phyloP scores from a whole-genome alignment of 2,113 vertebrate species.

The Cyprinus carpio region DNA sequence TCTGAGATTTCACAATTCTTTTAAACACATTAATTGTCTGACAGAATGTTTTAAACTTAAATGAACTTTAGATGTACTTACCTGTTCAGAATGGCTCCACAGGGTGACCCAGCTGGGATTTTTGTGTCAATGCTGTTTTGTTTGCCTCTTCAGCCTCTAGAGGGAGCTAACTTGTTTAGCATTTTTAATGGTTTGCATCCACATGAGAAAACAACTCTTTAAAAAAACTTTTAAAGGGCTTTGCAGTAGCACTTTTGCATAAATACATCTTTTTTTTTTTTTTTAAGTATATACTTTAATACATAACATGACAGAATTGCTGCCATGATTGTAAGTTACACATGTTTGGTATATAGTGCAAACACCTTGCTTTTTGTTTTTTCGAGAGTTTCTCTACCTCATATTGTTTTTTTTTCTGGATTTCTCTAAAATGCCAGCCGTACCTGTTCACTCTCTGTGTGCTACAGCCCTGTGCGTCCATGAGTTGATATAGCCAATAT shows the following conservation, averaged over 20 bases:
- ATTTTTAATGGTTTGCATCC: neutral
- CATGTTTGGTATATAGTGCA: neutral
- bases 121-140: neutral
- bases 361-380: neutral
- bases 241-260: neutral
- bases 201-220: neutral
- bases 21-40: neutral
- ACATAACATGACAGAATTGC: neutral
- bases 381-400: too few species aligned
- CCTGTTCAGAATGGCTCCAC: neutral
- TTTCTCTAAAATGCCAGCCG: neutral
- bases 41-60: neutral
- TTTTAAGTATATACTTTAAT: neutral
- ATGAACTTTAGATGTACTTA: neutral
- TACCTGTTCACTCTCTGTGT: neutral
- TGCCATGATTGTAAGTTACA: neutral
- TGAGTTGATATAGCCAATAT: conserved; percentile 50
- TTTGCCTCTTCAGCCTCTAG: conserved; percentile 17
- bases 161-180: conserved; percentile 31
- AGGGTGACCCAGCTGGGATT: neutral
- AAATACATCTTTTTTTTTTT: neutral
- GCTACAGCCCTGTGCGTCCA: neutral
- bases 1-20: neutral
- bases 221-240: neutral
- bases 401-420: neutral